Conservation (phyloP, 2,888 invertebrate genomes). For the Mesorhabditis belari region DNA sequence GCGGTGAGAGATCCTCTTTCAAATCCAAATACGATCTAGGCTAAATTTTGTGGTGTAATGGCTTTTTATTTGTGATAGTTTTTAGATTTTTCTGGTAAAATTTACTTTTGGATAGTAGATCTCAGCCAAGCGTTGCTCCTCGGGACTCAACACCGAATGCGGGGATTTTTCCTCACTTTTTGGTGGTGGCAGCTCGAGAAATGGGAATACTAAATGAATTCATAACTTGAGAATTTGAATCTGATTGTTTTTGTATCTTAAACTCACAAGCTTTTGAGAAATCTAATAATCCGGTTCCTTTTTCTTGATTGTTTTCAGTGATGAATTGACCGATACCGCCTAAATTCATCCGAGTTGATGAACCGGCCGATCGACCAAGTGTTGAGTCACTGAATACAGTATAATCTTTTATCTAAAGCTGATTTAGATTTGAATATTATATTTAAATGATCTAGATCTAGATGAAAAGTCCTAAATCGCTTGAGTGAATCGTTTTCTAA, state of each 20-base stretch:
- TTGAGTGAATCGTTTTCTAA: too few relatives aligned
- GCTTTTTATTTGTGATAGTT: too few relatives aligned
- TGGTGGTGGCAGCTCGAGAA: conserved; percentile 25
- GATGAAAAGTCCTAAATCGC: too few relatives aligned
- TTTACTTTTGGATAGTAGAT: conserved; percentile 19
- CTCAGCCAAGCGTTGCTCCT: conserved; percentile 21
- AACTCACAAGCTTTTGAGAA: conserved; percentile 29
- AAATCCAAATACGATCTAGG: background rate
- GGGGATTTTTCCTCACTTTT: conserved; percentile 19
- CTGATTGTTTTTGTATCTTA: background rate
- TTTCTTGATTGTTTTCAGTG: conserved; percentile 21
- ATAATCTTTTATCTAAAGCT: background rate
- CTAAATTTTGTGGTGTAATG: too few relatives aligned
- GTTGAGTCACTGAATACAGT: background rate
- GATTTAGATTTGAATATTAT: too few relatives aligned
- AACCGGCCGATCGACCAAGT: background rate
- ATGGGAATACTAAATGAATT: conserved; percentile 27
- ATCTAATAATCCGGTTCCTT: conserved; percentile 34
- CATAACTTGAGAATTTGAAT: background rate
- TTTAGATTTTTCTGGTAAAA: background rate
- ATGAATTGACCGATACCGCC: background rate
- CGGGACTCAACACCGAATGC: conserved; percentile 14
- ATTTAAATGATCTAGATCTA: too few relatives aligned
- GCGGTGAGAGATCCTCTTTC: background rate
- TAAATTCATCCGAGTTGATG: background rate